phyloP scores from a whole-genome alignment of 2,888 invertebrate species.

The Pantelozetes paolii region DNA sequence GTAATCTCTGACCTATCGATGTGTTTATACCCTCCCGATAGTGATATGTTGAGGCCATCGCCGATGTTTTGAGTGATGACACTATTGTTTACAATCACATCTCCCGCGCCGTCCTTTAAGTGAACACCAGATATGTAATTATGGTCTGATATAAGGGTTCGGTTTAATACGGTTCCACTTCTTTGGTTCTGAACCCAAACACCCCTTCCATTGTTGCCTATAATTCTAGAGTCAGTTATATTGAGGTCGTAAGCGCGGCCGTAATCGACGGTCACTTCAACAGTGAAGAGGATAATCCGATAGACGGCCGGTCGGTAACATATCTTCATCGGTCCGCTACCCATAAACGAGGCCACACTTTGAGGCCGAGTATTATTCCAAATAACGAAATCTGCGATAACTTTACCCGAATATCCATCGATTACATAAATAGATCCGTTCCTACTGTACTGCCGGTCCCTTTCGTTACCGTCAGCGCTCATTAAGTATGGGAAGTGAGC shows the following conservation, averaged over 20 bases:
- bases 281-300: constrained; percentile 69
- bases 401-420: constrained; percentile 59
- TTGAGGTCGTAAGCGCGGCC: constrained; percentile 77
- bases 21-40: constrained; percentile 87
- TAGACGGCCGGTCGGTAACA: constrained; percentile 69
- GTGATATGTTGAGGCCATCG: constrained; percentile 91
- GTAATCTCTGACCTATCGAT: constrained; percentile 78
- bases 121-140: constrained; percentile 85
- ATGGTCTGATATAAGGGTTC: constrained; percentile 76
- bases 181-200: constrained; percentile 85
- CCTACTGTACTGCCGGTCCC: constrained; percentile 14
- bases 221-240: constrained; percentile 74
- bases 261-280: constrained; percentile 60
- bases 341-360: constrained; percentile 70
- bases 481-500: constrained; percentile 76
- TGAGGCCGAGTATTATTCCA: constrained; percentile 82
- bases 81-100: constrained; percentile 86
- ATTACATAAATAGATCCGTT: constrained; percentile 46
- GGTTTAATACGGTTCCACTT: constrained; percentile 78
- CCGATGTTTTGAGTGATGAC: constrained; percentile 84
- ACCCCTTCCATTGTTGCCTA: constrained; percentile 90
- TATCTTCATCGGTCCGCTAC: constrained; percentile 69
- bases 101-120: constrained; percentile 82
- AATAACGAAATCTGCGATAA: constrained; percentile 67
- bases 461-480: constrained; percentile 54